These are phyloP conservation scores for Macrostomum cliftonense DNA, from an alignment of 2,888 invertebrate species.

Conservation along the genomic window DNA sequence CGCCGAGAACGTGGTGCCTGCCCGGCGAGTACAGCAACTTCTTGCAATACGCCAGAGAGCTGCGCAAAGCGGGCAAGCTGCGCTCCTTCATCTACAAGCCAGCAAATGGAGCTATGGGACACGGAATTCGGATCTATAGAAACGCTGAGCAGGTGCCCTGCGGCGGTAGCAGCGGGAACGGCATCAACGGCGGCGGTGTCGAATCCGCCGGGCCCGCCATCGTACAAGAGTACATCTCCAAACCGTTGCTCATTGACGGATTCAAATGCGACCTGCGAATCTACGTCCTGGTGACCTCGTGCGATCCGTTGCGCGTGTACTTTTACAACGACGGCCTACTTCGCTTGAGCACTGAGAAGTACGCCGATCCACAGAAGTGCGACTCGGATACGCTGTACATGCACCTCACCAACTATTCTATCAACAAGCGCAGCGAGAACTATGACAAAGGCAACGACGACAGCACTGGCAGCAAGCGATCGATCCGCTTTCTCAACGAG, in stretches of 20 bases:
- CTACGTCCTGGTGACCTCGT: constrained; percentile 36
- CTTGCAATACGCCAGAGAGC: constrained; percentile 27
- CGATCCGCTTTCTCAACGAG: constrained; percentile 31
- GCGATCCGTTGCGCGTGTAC: constrained; percentile 34
- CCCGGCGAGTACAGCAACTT: constrained; percentile 29
- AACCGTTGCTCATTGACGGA: constrained; percentile 34
- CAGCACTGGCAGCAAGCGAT: constrained; percentile 31
- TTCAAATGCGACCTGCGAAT: constrained; percentile 36
- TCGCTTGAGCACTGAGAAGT: constrained; percentile 34
- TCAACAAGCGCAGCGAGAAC: constrained; percentile 34
- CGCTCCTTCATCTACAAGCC: constrained; percentile 35
- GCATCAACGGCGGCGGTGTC: constrained; percentile 31
- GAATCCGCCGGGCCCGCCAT: constrained; percentile 27
- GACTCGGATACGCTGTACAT: constrained; percentile 33
- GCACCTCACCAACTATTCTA: constrained; percentile 38
- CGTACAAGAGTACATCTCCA: constrained; percentile 36
- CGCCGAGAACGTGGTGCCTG: constrained; percentile 35
- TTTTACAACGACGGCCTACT: constrained; percentile 35
- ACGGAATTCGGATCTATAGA: constrained; percentile 17
- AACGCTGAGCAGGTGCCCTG: constrained; percentile 6
- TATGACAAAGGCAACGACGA: constrained; percentile 25
- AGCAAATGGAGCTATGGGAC: constrained; percentile 37
- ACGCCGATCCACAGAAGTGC: constrained; percentile 26
- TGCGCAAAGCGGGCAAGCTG: constrained; percentile 27
- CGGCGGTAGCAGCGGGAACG: constrained; percentile 27